Percentiles rank a stretch among this genome's conserved stretches.
phyloP scores from a whole-genome alignment of 2,113 vertebrate genomes.

The Sus scrofa region DNA sequence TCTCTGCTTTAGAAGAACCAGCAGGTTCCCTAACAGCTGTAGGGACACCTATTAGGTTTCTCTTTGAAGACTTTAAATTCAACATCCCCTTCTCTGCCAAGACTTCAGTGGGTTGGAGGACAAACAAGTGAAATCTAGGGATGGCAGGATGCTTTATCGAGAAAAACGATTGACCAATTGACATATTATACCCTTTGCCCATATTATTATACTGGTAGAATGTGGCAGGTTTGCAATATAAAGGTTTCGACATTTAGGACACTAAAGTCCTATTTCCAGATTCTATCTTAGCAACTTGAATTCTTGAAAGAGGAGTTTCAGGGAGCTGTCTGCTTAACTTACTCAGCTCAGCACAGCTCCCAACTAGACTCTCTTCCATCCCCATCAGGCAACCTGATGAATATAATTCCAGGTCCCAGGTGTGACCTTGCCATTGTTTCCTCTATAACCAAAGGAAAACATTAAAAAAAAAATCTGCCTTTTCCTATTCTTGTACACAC shows the following conservation, averaged over 20 bases:
- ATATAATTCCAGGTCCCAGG: not conserved
- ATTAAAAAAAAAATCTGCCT: not conserved
- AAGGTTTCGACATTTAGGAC: not conserved
- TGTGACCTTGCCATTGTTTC: not conserved
- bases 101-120: not conserved
- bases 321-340: not conserved
- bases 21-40: conserved; percentile 2
- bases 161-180: not conserved
- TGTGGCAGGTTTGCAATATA: not conserved
- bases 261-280: not conserved
- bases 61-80: conserved; percentile 56
- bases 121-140: conserved; percentile 5
- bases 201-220: not conserved
- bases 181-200: not conserved
- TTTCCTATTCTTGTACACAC: rapidly evolving
- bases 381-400: not conserved
- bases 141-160: not conserved
- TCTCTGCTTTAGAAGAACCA: conserved; percentile 56
- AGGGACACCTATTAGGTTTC: not conserved
- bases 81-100: conserved; percentile 35
- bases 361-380: rapidly evolving
- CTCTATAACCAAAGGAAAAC: not conserved
- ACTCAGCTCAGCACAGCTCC: not conserved
- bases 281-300: not conserved
- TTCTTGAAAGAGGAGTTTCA: not conserved